Percentiles rank a stretch among this genome's conserved stretches.
phyloP scores from a whole-genome alignment of 2,888 invertebrate genomes.

The Elgonia sp. region DNA sequence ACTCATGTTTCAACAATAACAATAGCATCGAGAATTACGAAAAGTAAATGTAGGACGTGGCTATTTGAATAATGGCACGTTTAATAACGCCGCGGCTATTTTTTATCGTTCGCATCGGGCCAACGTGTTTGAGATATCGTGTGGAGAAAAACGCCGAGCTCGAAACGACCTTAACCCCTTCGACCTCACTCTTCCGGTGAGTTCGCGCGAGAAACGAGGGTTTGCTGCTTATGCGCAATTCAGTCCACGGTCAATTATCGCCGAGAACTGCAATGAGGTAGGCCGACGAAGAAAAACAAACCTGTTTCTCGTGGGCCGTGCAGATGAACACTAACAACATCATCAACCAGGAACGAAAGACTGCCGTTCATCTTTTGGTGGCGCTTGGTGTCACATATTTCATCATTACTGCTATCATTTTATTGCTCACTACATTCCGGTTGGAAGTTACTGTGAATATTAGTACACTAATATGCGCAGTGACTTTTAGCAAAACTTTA shows the following conservation, averaged over 20 bases:
- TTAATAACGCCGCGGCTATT: conserved; percentile 65
- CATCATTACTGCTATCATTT: too few relatives aligned
- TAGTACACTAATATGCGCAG: too few relatives aligned
- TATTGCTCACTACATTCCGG: too few relatives aligned
- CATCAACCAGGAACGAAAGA: too few relatives aligned
- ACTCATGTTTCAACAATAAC: conserved; percentile 74
- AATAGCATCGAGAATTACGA: conserved; percentile 68
- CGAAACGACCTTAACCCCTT: conserved; percentile 67
- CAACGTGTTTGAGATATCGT: conserved; percentile 51
- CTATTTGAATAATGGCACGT: conserved; percentile 72
- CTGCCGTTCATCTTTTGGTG: too few relatives aligned
- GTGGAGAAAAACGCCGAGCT: conserved; percentile 16
- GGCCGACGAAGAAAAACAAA: conserved; percentile 9
- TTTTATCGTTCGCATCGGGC: conserved; percentile 60
- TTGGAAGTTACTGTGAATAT: too few relatives aligned
- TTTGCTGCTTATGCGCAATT: conserved; percentile 32
- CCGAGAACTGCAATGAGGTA: conserved; percentile 10
- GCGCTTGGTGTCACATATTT: too few relatives aligned
- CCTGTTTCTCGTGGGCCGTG: conserved; percentile 31
- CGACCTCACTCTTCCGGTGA: conserved; percentile 33
- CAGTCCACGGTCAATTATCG: conserved; percentile 64
- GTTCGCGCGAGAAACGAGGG: conserved; percentile 32
- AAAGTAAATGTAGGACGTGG: conserved; percentile 73
- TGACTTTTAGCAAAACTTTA: too few relatives aligned
- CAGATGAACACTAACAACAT: not conserved